Evolutionary conservation across 1,140 invertebrate genomes (phyloP), one percentile per base, ranked within the genome.

Genomic region (Hydropsyche tenuis): DNA sequence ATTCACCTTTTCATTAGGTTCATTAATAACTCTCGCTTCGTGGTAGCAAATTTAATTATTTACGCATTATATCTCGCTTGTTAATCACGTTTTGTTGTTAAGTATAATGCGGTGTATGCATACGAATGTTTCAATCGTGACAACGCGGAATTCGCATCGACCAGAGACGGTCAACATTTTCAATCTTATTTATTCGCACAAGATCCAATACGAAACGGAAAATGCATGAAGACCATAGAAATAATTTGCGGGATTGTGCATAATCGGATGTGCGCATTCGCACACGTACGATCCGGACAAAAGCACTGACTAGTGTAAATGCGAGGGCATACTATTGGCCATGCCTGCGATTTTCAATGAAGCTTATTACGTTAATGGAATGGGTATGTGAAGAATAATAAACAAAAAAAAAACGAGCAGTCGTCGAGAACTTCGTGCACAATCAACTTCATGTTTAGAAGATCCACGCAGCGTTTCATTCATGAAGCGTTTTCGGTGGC

Each of bases 81-180:
- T 60, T 60, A 60, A 60, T 60, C 56, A 53, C 48, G 56, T 60
- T 60, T 60, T 60, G 22, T 60, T 20, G 22, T 60, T 60, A 23
- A 3, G 3, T 37, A 9, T 37, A 37, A 37, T 9, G 30, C n/a
- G 9, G 20, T 53, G 51, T 20, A 46, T 46, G 45, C 45, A 46
- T n/a, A n/a, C n/a, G 9, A 37, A 37, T 20, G 16, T 18, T 18
- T 53, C 48, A 53, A 46, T n/a, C 16, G 16, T 53, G 51, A 53
- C 51, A 11, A n/a, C 1, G 56, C 56, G 23, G 7, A 60, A 48
- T 25, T 60, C 12, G 20, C 56, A 9, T 20, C 20, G 51, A 20
- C 4, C 12, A 20, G 14, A 60, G 23, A 60, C 20, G 16, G n/a
- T 53, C 48, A 53, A 53, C 20, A 53, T 37, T 37, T 37, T 37